These are phyloP conservation scores for Coenonympha arcania DNA, from an alignment of 2,888 invertebrate species.

Conservation along the genomic window DNA sequence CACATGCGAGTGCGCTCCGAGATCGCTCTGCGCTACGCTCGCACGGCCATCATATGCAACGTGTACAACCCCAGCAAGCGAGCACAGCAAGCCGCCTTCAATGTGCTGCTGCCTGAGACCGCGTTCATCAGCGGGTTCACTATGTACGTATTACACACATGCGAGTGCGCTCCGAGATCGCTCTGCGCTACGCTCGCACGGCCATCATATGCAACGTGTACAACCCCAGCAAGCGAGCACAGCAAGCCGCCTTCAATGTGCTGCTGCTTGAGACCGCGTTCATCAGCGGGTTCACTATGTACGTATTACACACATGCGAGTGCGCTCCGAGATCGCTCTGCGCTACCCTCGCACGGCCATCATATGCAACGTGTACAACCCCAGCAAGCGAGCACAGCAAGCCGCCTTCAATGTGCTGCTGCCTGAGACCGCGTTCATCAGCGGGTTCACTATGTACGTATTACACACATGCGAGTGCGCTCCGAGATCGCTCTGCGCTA, in stretches of 20 bases:
- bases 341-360: constrained; percentile 74
- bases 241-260: constrained; percentile 57
- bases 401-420: constrained; percentile 72
- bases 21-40: constrained; percentile 46
- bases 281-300: constrained; percentile 81
- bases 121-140: constrained; percentile 81
- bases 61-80: constrained; percentile 79
- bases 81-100: constrained; percentile 48
- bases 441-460: constrained; percentile 78
- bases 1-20: constrained; percentile 79
- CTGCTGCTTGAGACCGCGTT: constrained; percentile 81
- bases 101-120: constrained; percentile 79
- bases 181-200: constrained; percentile 65
- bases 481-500: constrained; percentile 58
- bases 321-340: constrained; percentile 70
- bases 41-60: constrained; percentile 76
- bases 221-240: constrained; percentile 77
- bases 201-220: constrained; percentile 76
- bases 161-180: constrained; percentile 75
- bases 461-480: constrained; percentile 76
- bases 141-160: constrained; percentile 78
- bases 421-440: constrained; percentile 81
- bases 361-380: constrained; percentile 78
- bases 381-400: constrained; percentile 67
- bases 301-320: constrained; percentile 75